Base-by-base conservation (phyloP, 23 tunicate genomes). In the Halocynthia aurantium region DNA sequence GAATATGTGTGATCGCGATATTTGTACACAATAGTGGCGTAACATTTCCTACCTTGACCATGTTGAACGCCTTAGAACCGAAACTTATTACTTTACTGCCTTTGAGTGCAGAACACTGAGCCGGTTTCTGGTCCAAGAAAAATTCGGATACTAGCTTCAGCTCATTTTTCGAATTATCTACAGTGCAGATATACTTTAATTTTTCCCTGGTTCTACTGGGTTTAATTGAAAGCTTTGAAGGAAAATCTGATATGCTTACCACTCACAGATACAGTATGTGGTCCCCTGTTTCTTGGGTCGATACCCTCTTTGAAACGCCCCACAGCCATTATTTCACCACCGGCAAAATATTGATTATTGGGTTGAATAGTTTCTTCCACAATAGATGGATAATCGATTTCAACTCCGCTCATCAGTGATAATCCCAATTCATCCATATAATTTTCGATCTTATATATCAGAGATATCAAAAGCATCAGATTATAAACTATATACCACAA, bases 341-440 rank as follows among this genome's bases (percentile, higher is more conserved):
- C 70, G 31, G 70, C 70, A 15, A 65, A 65, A 6, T 40, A 65
- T 20, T 31, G 44, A 31, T 31, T 31, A 31, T 4, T 31, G 44
- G 22, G 70, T 8, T 20, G 49, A 15, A 65, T 65, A 6, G 31
- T 20, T 65, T 65, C 70, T 40, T 65, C 70, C 15, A 65, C 70
- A 2, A 65, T 65, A 20, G 15, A 10, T 11, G 44, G 44, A 31
- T 65, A 65, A 15, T 65, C 70, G 5, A 65, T 65, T 40, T 20
- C 70, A 15, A 65, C 31, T 9, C 31, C 70, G 22, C 10, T 65
- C 70, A 65, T 9, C 31, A 65, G 19, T 15, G 70, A 65, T 20
- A 65, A 40, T 20, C 70, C 31, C 70, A 65, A 15, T 65, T 65
- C 70, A 49, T 65, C 70, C 15, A 65, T 40, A 15, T 65, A 65